Percentiles rank a stretch among this genome's conserved stretches.
These are phyloP conservation scores for Orchestia grillus DNA, from an alignment of 1,140 invertebrate species.

Conservation along the genomic window DNA sequence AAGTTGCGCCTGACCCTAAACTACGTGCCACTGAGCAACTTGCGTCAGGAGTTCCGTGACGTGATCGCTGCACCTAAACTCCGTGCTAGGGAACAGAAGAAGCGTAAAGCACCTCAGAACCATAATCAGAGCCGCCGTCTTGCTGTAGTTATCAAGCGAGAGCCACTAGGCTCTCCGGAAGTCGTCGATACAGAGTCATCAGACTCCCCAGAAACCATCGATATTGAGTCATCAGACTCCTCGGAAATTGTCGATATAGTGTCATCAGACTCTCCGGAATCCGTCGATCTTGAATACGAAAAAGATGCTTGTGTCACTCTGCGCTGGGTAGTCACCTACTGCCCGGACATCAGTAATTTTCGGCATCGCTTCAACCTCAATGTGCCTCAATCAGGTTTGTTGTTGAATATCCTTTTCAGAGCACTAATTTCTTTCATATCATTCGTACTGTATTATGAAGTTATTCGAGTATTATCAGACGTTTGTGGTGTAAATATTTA, in stretches of 20 bases:
- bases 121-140: not conserved
- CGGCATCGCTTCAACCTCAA: not conserved
- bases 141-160: not conserved
- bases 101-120: too few relatives aligned
- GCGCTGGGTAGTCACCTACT: not conserved
- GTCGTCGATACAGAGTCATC: not conserved
- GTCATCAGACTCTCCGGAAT: not conserved
- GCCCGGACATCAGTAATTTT: not conserved
- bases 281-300: too few relatives aligned
- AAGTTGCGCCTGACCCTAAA: not conserved
- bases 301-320: not conserved
- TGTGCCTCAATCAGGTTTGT: not conserved
- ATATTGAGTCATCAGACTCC: not conserved
- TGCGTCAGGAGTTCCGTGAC: too few relatives aligned
- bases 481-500: too few relatives aligned
- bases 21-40: not conserved
- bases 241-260: not conserved
- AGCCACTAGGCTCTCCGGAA: not conserved
- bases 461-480: too few relatives aligned
- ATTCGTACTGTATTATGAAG: too few relatives aligned
- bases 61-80: not conserved
- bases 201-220: not conserved
- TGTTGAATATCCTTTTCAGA: not conserved
- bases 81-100: not conserved
- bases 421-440: too few relatives aligned